Evolutionary conservation across 92 coral and sea anemone species (phyloP), one percentile per base, ranked within the genome.

Genomic region (Scolanthus callimorphus): DNA sequence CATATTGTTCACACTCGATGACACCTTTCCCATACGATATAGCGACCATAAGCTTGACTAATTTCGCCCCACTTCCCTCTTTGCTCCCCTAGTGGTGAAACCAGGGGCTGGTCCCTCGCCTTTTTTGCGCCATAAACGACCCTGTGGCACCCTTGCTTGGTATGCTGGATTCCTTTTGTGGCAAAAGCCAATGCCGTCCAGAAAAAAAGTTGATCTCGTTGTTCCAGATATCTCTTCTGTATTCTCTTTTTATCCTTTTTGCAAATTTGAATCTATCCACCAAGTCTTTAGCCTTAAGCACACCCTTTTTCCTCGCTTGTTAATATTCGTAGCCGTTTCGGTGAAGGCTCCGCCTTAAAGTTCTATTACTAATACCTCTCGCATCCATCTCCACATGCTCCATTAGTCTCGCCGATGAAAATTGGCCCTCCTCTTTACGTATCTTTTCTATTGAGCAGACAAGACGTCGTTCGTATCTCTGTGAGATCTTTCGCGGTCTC

Each of bases 291-390:
- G n/a, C n/a, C n/a, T n/a, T n/a, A n/a, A n/a, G n/a, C n/a, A n/a
- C n/a, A n/a, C n/a, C n/a, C n/a, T n/a, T n/a, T n/a, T 70, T 53
- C 38, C 79, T 30, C 31, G 79, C 49, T 78, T 70, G 79, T 2
- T 61, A 46, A 49, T 29, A 55, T n/a, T 28, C 23, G 39, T 71
- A 78, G 8, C 79, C 64, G 0, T 61, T 27, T 47, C 44, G 29
- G 22, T 71, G 27, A 22, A 70, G 9, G 17, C 21, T 4, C 1
- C 85, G 62, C 2, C 59, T 17, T 2, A 62, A 78, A 1, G 79
- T 78, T 31, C 64, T 44, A 11, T 34, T 46, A 25, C 66, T 51
- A 23, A 57, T 49, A 9, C 49, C 43, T 23, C 41, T 22, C 6
- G 31, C 21, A 20, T 30, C 10, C 25, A 60, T 51, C 1, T 31